Percentiles rank a stretch among this genome's conserved stretches.
Evolutionary conservation across 2,797 vertebrate genomes (phyloP).

Genomic region (Rhabdophis nuchalis): DNA sequence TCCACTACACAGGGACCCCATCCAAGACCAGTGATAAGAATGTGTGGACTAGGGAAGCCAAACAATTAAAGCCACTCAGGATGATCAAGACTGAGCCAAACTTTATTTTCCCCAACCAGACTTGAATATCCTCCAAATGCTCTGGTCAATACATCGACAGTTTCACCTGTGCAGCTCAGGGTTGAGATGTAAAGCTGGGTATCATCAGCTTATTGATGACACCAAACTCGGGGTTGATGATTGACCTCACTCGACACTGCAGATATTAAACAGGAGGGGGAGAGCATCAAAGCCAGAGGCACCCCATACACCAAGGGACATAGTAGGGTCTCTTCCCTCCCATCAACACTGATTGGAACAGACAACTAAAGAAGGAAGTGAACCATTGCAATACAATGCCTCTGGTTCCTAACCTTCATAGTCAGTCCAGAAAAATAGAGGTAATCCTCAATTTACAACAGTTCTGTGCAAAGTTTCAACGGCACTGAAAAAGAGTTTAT

Average conservation of each 20-base stretch:
- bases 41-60: neutral
- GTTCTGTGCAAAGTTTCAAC: too few relatives aligned
- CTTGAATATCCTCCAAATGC: neutral
- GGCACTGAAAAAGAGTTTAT: too few relatives aligned
- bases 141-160: neutral
- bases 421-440: neutral
- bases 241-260: neutral
- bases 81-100: neutral
- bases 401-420: neutral
- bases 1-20: neutral
- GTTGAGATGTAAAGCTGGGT: neutral
- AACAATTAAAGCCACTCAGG: neutral
- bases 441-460: too few relatives aligned
- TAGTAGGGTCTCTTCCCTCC: neutral
- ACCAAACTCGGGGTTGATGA: neutral
- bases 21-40: neutral
- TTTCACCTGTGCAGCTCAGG: neutral
- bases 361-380: neutral
- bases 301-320: neutral
- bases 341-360: neutral
- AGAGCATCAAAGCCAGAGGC: neutral
- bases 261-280: neutral
- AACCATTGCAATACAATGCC: neutral
- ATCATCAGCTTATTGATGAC: neutral
- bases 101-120: neutral